Conservation (phyloP, 2,888 invertebrate species). For the Ichneumoninae sp. region DNA sequence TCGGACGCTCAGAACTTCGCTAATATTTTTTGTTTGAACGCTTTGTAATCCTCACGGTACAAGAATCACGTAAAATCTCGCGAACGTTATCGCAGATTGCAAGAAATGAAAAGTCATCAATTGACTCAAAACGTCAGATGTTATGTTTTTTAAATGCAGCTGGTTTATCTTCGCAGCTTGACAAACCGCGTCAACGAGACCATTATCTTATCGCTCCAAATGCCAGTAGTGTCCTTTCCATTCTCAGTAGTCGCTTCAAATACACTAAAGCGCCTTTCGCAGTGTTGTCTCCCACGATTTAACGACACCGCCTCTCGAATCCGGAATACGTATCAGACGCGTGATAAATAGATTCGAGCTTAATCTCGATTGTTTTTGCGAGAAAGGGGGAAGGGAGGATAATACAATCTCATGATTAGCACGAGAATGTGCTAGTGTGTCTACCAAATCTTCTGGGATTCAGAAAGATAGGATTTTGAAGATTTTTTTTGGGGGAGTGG, state of each 20-base stretch:
- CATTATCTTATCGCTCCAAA: constrained; percentile 38
- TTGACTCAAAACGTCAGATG: background rate
- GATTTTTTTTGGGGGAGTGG: background rate
- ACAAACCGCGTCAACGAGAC: background rate
- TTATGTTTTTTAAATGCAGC: background rate
- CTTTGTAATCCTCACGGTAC: background rate
- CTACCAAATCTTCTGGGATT: constrained; percentile 45
- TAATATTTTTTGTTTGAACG: background rate
- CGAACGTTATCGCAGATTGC: constrained; percentile 11
- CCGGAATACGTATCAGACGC: constrained; percentile 31
- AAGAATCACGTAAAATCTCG: background rate
- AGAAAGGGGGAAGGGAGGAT: constrained; percentile 8
- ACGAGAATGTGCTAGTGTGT: constrained; percentile 23
- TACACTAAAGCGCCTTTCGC: background rate
- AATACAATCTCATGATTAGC: constrained; percentile 47
- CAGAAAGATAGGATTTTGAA: constrained; percentile 29
- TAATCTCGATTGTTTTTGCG: constrained; percentile 4
- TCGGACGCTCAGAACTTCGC: background rate
- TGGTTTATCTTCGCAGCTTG: background rate
- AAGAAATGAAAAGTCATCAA: background rate
- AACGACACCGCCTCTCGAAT: background rate
- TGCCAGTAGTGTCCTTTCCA: background rate
- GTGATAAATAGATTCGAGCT: constrained; percentile 27
- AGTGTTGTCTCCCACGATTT: background rate
- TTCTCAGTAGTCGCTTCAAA: background rate